Evolutionary conservation across 2,113 vertebrate species (phyloP).

Genomic region (Cynocephalus volans): DNA sequence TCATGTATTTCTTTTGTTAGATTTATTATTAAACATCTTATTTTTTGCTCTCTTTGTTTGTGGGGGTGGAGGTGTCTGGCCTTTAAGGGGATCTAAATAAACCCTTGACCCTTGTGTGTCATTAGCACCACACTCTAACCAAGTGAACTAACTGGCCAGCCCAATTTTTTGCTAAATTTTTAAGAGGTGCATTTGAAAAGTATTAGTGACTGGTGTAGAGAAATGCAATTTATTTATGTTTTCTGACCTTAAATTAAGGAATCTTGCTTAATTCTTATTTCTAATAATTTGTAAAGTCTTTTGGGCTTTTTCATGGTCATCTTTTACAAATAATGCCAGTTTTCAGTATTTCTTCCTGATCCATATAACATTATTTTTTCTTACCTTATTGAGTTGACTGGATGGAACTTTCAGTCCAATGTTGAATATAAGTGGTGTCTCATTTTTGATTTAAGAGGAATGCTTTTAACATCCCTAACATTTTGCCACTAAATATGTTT

Average conservation of each 20-base stretch:
- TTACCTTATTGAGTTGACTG: background rate
- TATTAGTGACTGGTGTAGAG: background rate
- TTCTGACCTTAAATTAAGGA: background rate
- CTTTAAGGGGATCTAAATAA: too few species aligned
- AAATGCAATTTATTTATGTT: conserved; percentile 48
- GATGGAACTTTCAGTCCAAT: background rate
- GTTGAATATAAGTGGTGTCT: background rate
- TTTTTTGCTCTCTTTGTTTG: background rate
- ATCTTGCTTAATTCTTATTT: background rate
- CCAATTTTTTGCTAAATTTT: background rate
- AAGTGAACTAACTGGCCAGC: too few species aligned
- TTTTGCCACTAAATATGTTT: background rate
- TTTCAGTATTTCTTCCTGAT: background rate
- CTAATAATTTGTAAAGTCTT: background rate
- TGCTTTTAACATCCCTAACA: background rate
- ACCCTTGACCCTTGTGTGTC: too few species aligned
- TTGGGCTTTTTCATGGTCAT: background rate
- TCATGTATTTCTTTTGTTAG: background rate
- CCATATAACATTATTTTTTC: background rate
- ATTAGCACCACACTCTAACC: too few species aligned
- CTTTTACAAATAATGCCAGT: background rate
- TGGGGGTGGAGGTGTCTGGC: too few species aligned
- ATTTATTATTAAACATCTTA: conserved; percentile 42
- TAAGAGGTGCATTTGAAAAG: conserved; percentile 45
- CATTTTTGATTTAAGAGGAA: conserved; percentile 26